Base-by-base conservation (phyloP, 2,888 invertebrate genomes). In the Agrotis puta region DNA sequence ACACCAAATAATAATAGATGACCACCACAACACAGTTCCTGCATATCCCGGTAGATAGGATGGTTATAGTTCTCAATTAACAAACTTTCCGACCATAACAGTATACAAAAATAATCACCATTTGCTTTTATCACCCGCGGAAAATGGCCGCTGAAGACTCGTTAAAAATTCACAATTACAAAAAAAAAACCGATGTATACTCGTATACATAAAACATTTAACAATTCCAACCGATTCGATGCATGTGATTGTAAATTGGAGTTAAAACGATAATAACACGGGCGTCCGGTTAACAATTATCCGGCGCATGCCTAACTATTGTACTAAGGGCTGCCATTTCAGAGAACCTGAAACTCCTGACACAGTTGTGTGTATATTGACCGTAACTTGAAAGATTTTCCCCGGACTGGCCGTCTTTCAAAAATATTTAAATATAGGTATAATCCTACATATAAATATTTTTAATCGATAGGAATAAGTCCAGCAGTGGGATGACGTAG, bases 181-280 rank as follows among this genome's bases (percentile, higher is more conserved):
- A 74, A 79, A 67, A 57, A 54, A 27, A 20, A 20, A n/a, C n/a
- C 56, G 3, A 65, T 48, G 11, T 11, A 39, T 39, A 39, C 48
- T 27, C 63, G 69, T 54, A 50, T n/a, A 76, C 54, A 68, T 68
- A 56, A 73, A 66, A 53, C 1, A 76, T 65, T 72, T 48, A 72
- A 64, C 53, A 16, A 63, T 71, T 64, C 27, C 67, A 13, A 51
- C 20, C 56, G 48, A 64, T 77, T 74, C 72, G 43, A 73, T 71
- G 68, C 77, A 67, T 67, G 66, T 74, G 69, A 79, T 82, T 82
- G 74, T 77, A 80, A 82, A 82, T 82, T 82, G 81, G 63, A 83
- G 70, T 70, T 80, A 78, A 82, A 78, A 59, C 50, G 59, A 69
- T 82, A 82, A 82, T 82, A 82, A 77, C 81, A 70, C 66, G 57